Percentiles rank a stretch among this genome's conserved stretches.
Conservation (phyloP, 2,888 invertebrate species). For the Noctua janthe region DNA sequence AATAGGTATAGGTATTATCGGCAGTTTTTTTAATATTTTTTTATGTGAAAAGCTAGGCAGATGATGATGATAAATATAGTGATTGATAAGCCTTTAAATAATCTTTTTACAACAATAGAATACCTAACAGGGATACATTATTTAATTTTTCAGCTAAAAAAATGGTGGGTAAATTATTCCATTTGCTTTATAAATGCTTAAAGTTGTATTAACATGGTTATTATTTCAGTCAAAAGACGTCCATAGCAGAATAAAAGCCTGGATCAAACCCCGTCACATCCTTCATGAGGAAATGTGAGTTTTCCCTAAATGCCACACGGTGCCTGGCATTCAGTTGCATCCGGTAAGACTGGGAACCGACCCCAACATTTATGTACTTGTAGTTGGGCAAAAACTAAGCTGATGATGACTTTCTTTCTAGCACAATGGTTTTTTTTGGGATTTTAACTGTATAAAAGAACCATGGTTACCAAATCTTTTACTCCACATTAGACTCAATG, state of each 20-base stretch:
- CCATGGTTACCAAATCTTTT: background rate
- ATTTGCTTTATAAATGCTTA: too few relatives aligned
- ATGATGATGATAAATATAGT: too few relatives aligned
- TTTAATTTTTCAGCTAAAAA: too few relatives aligned
- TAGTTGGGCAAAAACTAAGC: background rate
- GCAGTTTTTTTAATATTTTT: too few relatives aligned
- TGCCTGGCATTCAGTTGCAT: background rate
- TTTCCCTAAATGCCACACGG: too few relatives aligned
- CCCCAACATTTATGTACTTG: background rate
- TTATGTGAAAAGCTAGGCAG: too few relatives aligned
- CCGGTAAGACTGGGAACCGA: background rate
- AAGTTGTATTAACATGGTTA: too few relatives aligned
- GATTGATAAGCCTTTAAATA: too few relatives aligned
- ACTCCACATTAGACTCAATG: background rate
- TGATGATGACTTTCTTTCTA: background rate
- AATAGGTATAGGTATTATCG: too few relatives aligned
- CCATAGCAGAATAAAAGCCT: background rate
- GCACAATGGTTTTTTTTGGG: background rate
- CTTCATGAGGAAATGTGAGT: background rate
- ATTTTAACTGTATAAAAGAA: background rate
- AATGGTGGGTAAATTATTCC: too few relatives aligned
- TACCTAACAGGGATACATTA: too few relatives aligned
- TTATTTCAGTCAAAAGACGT: background rate
- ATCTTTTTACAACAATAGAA: too few relatives aligned
- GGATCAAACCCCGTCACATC: background rate